phyloP scores from a whole-genome alignment of 2,888 invertebrate species.

The Drosophila nr. perissopoda region DNA sequence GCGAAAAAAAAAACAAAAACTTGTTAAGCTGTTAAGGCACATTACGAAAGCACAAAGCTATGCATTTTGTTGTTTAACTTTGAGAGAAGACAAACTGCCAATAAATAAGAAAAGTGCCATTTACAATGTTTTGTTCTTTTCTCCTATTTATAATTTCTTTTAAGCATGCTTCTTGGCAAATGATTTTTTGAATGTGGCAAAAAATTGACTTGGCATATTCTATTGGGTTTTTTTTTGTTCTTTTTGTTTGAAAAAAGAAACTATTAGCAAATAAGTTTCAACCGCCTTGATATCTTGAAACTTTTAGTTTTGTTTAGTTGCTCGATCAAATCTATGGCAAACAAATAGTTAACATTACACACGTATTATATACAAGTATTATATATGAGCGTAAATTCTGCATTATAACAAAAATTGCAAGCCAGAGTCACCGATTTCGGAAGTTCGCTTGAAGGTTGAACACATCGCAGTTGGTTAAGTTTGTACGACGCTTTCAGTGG shows the following conservation, averaged over 20 bases:
- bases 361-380: not conserved
- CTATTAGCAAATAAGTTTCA: not conserved
- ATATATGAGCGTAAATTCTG: not conserved
- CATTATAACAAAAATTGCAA: not conserved
- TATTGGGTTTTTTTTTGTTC: not conserved
- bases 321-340: not conserved
- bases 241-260: not conserved
- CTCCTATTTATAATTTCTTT: not conserved
- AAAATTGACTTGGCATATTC: not conserved
- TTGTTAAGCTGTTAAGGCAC: constrained; percentile 62
- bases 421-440: not conserved
- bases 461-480: not conserved
- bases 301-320: not conserved
- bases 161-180: not conserved
- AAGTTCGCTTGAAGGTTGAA: not conserved
- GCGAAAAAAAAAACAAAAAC: constrained; percentile 15
- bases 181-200: not conserved
- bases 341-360: not conserved
- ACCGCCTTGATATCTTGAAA: not conserved
- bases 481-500: not conserved
- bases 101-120: constrained; percentile 11
- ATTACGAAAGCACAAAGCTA: constrained; percentile 44
- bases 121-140: not conserved
- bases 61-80: constrained; percentile 20
- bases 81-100: not conserved